These are phyloP conservation scores for Eulimnadia texana DNA, from an alignment of 1,140 invertebrate species.

Conservation along the genomic window DNA sequence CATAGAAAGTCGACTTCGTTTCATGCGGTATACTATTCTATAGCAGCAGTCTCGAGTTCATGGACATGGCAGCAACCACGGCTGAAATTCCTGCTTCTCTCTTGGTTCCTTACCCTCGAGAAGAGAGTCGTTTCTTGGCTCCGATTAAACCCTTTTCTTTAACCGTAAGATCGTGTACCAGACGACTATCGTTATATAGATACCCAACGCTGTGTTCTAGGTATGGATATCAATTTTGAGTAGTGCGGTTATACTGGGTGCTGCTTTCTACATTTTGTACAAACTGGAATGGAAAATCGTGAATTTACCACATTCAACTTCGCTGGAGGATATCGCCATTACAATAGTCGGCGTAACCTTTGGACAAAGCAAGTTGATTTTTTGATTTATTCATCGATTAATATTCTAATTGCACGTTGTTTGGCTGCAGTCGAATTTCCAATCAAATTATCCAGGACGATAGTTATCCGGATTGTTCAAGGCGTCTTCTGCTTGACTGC, in stretches of 20 bases:
- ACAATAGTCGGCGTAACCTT: no score
- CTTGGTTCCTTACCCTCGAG: neutral
- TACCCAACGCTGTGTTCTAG: neutral
- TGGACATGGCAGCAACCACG: neutral
- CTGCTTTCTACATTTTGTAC: neutral
- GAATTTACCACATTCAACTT: neutral
- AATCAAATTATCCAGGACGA: neutral
- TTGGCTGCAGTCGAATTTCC: neutral
- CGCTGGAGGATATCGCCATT: neutral
- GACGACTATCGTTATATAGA: no score
- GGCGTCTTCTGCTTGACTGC: neutral
- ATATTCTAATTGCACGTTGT: neutral
- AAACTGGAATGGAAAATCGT: neutral
- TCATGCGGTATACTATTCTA: neutral
- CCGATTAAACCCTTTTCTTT: neutral
- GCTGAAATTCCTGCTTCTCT: neutral
- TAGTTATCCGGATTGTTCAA: neutral
- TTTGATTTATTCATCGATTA: no score
- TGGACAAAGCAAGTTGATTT: no score
- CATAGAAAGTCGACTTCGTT: neutral
- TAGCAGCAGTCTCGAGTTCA: neutral
- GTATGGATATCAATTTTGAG: neutral
- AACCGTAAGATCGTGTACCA: no score
- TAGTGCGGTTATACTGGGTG: neutral
- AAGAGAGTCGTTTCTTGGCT: neutral